Conservation (phyloP, 2,888 invertebrate species). For the Alviniconcha strummeri region DNA sequence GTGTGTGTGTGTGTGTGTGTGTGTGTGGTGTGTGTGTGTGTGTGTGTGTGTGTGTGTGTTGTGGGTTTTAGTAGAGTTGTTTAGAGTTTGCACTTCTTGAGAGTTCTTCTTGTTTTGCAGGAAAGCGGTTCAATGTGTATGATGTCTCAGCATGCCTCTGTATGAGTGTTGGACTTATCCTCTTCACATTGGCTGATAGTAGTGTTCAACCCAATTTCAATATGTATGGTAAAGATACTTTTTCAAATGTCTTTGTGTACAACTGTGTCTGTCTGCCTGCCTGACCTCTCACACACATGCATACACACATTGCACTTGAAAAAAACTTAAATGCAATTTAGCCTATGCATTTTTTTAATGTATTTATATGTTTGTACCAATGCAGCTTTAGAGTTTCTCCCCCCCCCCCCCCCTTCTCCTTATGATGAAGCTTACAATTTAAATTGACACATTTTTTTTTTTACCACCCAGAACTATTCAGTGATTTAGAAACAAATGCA, state of each 20-base stretch:
- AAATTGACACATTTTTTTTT: neutral
- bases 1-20: too few species aligned
- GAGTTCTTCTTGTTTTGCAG: slow-evolving; percentile 66
- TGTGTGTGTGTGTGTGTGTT: neutral
- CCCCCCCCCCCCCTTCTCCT: too few species aligned
- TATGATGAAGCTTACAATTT: neutral
- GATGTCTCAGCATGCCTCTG: slow-evolving; percentile 89
- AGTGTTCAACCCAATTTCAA: slow-evolving; percentile 79
- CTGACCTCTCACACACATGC: too few species aligned
- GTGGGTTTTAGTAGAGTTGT: neutral
- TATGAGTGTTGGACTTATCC: slow-evolving; percentile 92
- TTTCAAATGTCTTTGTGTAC: neutral
- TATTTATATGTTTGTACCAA: too few species aligned
- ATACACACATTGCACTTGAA: too few species aligned
- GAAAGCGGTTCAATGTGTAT: slow-evolving; percentile 87
- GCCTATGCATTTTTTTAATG: neutral
- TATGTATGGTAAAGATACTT: slow-evolving; percentile 74
- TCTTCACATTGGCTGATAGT: slow-evolving; percentile 90
- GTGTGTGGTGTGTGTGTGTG: slow-evolving; percentile 8
- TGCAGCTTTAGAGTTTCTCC: too few species aligned
- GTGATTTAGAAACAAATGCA: too few species aligned
- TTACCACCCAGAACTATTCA: too few species aligned
- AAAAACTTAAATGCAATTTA: neutral
- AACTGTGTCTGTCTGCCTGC: neutral
- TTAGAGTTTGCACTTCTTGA: neutral